A percentile compares a stretch with the other conserved stretches of the same genome.
Conservation (phyloP, 2,797 vertebrate species). For the Pseudomugil tenellus region DNA sequence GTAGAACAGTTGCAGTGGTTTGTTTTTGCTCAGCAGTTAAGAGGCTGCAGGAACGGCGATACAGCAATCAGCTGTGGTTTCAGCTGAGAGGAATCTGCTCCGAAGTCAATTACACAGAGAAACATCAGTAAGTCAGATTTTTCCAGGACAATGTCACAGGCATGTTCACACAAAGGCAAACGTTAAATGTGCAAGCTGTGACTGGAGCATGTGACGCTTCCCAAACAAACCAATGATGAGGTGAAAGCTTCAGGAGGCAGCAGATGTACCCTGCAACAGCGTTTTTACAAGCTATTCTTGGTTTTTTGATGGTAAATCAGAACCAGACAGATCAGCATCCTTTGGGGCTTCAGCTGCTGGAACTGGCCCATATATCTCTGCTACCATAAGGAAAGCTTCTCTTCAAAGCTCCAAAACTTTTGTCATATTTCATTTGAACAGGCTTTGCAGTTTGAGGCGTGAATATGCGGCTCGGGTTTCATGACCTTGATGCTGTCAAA, state of each 20-base stretch:
- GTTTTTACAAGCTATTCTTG: constrained; percentile 35
- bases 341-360: constrained; percentile 34
- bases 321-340: constrained; percentile 33
- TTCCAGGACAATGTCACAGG: neutral
- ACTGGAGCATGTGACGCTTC: neutral
- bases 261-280: constrained; percentile 19
- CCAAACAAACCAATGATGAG: constrained; percentile 4
- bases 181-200: neutral
- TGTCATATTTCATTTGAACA: constrained; percentile 32
- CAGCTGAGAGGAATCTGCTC: constrained; percentile 44
- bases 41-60: constrained; percentile 34
- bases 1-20: constrained; percentile 40
- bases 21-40: constrained; percentile 28
- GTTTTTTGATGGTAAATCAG: constrained; percentile 27
- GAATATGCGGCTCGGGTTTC: constrained; percentile 28
- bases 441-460: constrained; percentile 27
- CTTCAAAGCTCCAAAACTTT: constrained; percentile 12
- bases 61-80: constrained; percentile 33
- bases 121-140: constrained; percentile 16
- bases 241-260: constrained; percentile 2
- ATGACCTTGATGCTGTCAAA: constrained; percentile 12
- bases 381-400: constrained; percentile 18
- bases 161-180: constrained; percentile 2
- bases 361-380: constrained; percentile 13
- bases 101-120: constrained; percentile 30